These are phyloP conservation scores for Mergus octosetaceus DNA, from an alignment of 2,797 vertebrate genomes.

Conservation along the genomic window DNA sequence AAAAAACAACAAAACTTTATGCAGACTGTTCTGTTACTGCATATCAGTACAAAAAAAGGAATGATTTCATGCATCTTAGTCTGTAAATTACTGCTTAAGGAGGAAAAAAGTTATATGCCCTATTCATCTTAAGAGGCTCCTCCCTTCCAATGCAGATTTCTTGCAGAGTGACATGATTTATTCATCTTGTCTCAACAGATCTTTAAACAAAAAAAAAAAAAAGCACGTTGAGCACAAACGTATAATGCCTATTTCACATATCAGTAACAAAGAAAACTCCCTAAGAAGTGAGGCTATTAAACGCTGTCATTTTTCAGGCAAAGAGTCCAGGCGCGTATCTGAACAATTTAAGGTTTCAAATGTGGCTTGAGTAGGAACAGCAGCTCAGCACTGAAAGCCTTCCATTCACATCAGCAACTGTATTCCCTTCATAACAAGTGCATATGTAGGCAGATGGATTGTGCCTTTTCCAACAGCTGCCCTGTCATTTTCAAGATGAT, in stretches of 20 bases:
- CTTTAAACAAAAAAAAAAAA: not conserved
- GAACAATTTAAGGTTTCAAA: not conserved
- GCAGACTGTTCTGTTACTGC: not conserved
- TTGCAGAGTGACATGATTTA: not conserved
- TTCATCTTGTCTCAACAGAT: not conserved
- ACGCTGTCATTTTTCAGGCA: not conserved
- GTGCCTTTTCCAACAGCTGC: not conserved
- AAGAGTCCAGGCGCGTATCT: not conserved
- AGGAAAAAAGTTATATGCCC: not conserved
- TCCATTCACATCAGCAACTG: constrained; percentile 30
- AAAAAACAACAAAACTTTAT: not conserved
- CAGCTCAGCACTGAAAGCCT: constrained; percentile 7
- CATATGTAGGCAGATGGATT: constrained; percentile 1
- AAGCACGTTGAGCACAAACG: not conserved
- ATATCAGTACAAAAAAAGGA: not conserved
- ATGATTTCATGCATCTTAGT: not conserved
- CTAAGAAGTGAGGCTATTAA: not conserved
- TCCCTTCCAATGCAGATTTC: not conserved
- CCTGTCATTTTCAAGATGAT: not conserved
- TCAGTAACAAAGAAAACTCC: not conserved
- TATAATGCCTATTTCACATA: not conserved
- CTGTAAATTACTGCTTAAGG: not conserved
- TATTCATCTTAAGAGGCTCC: not conserved
- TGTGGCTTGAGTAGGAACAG: not conserved
- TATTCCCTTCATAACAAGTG: constrained; percentile 18